These are phyloP conservation scores for Drosophila obscura DNA, from an alignment of 1,140 invertebrate genomes.

Conservation along the genomic window DNA sequence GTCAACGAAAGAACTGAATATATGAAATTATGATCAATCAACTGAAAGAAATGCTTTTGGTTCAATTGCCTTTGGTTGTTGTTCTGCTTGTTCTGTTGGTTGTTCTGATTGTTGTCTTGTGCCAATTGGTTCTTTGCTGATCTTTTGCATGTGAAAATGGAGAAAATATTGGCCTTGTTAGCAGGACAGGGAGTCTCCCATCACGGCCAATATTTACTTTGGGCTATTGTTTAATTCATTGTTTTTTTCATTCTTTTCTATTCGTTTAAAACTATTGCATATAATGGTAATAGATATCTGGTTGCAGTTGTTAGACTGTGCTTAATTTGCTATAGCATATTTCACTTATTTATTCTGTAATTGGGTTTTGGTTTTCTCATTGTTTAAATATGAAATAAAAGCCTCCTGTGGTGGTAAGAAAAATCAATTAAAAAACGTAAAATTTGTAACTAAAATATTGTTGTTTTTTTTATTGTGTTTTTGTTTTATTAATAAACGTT, in stretches of 20 bases:
- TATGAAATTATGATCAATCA: neutral
- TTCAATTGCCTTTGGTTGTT: constrained; percentile 45
- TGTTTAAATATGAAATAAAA: constrained; percentile 52
- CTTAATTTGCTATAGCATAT: constrained; percentile 63
- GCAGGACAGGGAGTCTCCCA: constrained; percentile 24
- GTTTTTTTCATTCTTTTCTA: constrained; percentile 34
- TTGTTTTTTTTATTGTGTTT: constrained; percentile 44
- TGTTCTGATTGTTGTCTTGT: constrained; percentile 24
- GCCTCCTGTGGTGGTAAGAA: constrained; percentile 45
- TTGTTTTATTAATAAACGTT: constrained; percentile 77
- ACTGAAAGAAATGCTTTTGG: constrained; percentile 9
- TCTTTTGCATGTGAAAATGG: constrained; percentile 80
- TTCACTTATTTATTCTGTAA: constrained; percentile 18
- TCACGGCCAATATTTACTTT: constrained; percentile 78
- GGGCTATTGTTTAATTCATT: constrained; percentile 76
- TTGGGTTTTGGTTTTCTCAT: constrained; percentile 22
- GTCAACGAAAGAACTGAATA: constrained; percentile 23
- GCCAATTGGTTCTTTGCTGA: constrained; percentile 53
- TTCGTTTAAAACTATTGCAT: constrained; percentile 69
- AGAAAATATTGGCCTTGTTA: constrained; percentile 76
- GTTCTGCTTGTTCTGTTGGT: constrained; percentile 13
- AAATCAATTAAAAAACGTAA: constrained; percentile 43
- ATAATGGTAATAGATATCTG: constrained; percentile 60
- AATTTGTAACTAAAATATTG: constrained; percentile 75
- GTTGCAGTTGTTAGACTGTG: constrained; percentile 63